Evolutionary conservation across 2,888 invertebrate genomes (phyloP).

Genomic region (Himalopsyche tibetana): DNA sequence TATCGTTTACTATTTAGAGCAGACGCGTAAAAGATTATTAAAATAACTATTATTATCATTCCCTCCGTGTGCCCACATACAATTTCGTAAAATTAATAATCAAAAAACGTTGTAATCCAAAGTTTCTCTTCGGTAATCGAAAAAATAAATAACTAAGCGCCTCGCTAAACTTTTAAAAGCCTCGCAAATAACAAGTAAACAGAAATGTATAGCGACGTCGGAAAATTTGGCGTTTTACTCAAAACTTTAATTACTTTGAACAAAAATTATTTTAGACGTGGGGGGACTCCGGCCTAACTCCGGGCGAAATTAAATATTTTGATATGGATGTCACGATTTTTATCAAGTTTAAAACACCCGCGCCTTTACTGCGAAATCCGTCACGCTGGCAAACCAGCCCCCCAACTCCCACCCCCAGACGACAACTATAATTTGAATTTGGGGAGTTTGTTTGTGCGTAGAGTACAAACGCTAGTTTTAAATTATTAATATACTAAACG

Average conservation of each 20-base stretch:
- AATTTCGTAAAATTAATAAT: not conserved
- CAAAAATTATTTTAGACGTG: constrained; percentile 53
- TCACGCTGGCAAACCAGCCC: constrained; percentile 46
- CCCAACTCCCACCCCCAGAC: not conserved
- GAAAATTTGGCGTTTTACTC: constrained; percentile 62
- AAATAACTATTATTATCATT: not conserved
- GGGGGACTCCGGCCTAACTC: not conserved
- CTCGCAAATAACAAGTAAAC: constrained; percentile 61
- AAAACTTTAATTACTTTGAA: constrained; percentile 65
- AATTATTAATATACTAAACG: too few relatives aligned
- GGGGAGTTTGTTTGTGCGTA: not conserved
- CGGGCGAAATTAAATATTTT: constrained; percentile 59
- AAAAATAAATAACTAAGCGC: constrained; percentile 9
- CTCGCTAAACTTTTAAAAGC: constrained; percentile 59
- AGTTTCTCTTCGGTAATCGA: not conserved
- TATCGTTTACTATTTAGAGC: too few relatives aligned
- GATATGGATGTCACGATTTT: constrained; percentile 64
- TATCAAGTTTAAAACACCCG: constrained; percentile 61
- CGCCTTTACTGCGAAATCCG: constrained; percentile 47
- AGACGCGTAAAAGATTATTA: not conserved
- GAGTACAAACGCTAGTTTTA: too few relatives aligned
- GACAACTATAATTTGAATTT: constrained; percentile 52
- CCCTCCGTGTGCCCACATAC: not conserved
- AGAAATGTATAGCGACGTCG: constrained; percentile 48
- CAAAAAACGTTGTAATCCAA: not conserved